phyloP scores from a whole-genome alignment of 1,140 invertebrate species.

The Parapsyche elsis region DNA sequence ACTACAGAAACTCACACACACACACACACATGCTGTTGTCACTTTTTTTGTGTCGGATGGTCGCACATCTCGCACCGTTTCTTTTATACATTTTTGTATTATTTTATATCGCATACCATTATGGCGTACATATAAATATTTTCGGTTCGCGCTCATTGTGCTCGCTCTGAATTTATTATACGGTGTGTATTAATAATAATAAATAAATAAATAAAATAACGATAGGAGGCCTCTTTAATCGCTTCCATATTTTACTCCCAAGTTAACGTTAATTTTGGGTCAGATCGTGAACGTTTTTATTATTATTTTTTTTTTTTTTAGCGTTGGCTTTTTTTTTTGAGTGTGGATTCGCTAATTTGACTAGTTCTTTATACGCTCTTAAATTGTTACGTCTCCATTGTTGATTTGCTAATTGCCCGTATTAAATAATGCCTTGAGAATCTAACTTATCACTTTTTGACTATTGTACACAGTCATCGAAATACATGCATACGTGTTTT shows the following conservation, averaged over 20 bases:
- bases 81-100: neutral
- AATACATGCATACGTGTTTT: no score
- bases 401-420: slow-evolving; percentile 16
- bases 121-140: slow-evolving; percentile 32
- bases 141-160: slow-evolving; percentile 37
- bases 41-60: slow-evolving; percentile 7
- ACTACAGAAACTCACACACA: slow-evolving; percentile 12
- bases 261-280: slow-evolving; percentile 22
- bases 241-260: slow-evolving; percentile 15
- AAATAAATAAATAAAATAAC: neutral
- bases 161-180: slow-evolving; percentile 28
- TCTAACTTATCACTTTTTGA: no score
- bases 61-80: neutral
- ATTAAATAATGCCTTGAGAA: neutral
- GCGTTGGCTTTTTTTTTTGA: neutral
- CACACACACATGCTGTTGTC: neutral
- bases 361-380: slow-evolving; percentile 5
- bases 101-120: slow-evolving; percentile 28
- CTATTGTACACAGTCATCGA: no score
- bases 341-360: neutral
- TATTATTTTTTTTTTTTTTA: neutral
- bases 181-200: slow-evolving; percentile 14
- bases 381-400: neutral
- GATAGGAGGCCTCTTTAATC: neutral
- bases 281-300: neutral